Conservation (phyloP, 2,113 vertebrate genomes). For the Pavo muticus region DNA sequence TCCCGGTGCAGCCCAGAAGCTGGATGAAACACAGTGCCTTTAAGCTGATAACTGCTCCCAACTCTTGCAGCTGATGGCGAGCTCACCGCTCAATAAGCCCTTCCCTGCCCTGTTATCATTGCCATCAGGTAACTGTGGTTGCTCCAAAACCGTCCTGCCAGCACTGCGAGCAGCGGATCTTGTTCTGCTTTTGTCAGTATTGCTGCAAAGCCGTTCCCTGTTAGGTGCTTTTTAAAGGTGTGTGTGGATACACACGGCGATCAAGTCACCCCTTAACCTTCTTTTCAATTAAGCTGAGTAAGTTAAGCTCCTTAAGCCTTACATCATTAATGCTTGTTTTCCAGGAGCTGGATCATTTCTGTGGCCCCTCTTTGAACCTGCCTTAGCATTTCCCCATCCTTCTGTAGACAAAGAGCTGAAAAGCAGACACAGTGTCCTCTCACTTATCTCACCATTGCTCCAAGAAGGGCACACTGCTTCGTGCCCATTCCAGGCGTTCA, state of each 20-base stretch:
- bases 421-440: background rate
- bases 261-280: conserved; percentile 1
- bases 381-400: background rate
- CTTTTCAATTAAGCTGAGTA: background rate
- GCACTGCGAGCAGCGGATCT: background rate
- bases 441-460: background rate
- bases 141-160: background rate
- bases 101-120: background rate
- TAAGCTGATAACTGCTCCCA: background rate
- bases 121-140: background rate
- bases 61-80: background rate
- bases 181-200: background rate
- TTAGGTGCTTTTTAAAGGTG: background rate
- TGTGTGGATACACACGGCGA: background rate
- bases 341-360: background rate
- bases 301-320: conserved; percentile 19
- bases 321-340: background rate
- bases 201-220: background rate
- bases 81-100: background rate
- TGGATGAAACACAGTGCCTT: background rate
- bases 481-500: background rate
- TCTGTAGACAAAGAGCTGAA: background rate
- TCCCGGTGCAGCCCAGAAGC: background rate
- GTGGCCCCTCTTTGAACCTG: background rate
- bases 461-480: background rate